A percentile compares a stretch with the other conserved stretches of the same genome.
These are phyloP conservation scores for Xiphydria camelus DNA, from an alignment of 2,888 invertebrate species.

Conservation along the genomic window DNA sequence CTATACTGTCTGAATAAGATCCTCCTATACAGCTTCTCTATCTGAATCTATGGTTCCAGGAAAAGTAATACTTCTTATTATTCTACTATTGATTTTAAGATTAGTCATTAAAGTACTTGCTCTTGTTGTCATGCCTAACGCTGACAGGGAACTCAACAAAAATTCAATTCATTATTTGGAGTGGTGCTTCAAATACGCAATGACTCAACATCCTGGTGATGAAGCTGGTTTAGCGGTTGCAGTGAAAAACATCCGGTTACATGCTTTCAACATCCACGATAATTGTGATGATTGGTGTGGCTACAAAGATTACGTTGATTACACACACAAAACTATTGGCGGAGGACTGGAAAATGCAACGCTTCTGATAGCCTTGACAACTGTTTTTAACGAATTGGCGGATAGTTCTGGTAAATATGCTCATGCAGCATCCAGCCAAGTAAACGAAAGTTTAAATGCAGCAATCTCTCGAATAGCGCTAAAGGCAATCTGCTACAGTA, in stretches of 20 bases:
- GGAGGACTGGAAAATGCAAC: constrained; percentile 5
- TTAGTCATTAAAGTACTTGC: too few species aligned
- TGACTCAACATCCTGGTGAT: constrained; percentile 16
- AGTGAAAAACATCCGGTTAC: constrained; percentile 17
- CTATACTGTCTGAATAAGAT: too few species aligned
- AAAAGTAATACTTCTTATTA: too few species aligned
- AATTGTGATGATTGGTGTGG: constrained; percentile 20
- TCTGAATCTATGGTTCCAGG: too few species aligned
- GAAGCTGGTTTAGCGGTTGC: constrained; percentile 6
- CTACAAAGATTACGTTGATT: constrained; percentile 12
- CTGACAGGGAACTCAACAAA: constrained; percentile 2
- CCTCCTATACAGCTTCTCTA: too few species aligned
- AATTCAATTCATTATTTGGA: constrained; percentile 13
- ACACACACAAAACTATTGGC: constrained; percentile 2
- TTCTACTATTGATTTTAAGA: too few species aligned
- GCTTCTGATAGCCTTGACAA: constrained; percentile 2
- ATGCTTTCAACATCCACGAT: constrained; percentile 20
- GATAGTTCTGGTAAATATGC: constrained; percentile 9
- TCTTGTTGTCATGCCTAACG: too few species aligned
- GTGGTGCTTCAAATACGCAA: constrained; percentile 16
- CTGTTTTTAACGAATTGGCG: constrained; percentile 2
- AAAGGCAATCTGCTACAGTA: constrained; percentile 10
- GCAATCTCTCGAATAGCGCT: constrained; percentile 14
- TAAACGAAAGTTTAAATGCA: constrained; percentile 15
- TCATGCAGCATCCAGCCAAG: constrained; percentile 12